Base-by-base conservation (phyloP, 2,888 invertebrate species). In the Balanococcus diminutus region DNA sequence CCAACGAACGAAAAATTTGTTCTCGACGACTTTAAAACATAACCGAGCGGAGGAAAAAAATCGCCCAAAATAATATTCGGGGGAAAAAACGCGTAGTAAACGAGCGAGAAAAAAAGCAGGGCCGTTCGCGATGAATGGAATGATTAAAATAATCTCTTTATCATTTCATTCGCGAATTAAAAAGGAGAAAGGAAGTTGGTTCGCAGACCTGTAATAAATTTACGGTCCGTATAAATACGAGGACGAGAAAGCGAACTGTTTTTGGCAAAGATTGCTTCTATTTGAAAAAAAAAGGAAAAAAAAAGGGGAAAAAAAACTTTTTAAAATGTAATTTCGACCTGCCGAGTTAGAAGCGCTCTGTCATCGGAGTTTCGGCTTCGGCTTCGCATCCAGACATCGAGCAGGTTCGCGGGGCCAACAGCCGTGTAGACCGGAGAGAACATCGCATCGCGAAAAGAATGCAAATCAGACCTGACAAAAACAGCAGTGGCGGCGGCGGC, bases 381-480 rank as follows among this genome's bases (percentile, higher is more conserved):
- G n/a, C n/a, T n/a, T n/a, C n/a, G n/a, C n/a, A n/a, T n/a, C n/a
- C n/a, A n/a, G 22, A 32, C 28, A n/a, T n/a, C 72, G 36, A 22
- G 22, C 22, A n/a, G 16, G 19, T 9, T 1, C 5, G 72, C 42
- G 28, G 82, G 82, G 51, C 16, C n/a, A n/a, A 25, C 31, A 28
- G 14, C 46, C 46, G 28, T 82, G 82, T 82, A 82, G 82, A 82
- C 56, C 82, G 36, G 28, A 79, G 28, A 79, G 28, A 84, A 75
- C 72, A 84, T 84, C 72, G 75, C 72, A 84, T 84, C 72, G 75
- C 84, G 84, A 84, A 84, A 75, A 84, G 84, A 84, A 84, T 84
- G 79, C 84, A 84, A 84, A 84, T 84, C 84, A 84, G 84, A 84
- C 84, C 84, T 84, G 84, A 84, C 84, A 84, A 84, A 84, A 84